Evolutionary conservation across 1,140 invertebrate species (phyloP).

Genomic region (Bombus confusus): DNA sequence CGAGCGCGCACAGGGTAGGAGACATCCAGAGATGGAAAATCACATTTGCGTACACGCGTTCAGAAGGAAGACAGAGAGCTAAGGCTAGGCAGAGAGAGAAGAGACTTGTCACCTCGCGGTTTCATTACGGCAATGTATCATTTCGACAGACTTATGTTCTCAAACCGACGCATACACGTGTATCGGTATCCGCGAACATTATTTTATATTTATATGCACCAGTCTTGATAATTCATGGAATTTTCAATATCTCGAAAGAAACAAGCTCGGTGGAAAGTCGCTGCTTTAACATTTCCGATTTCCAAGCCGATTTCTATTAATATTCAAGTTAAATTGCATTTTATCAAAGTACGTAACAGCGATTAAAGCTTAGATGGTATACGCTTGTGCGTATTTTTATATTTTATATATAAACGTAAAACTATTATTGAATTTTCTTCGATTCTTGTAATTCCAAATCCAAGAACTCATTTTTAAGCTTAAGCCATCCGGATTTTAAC

Average conservation of each 20-base stretch:
- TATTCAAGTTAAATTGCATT: neutral
- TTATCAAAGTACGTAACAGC: neutral
- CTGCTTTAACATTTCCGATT: neutral
- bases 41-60: constrained; percentile 10
- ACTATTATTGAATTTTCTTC: neutral
- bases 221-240: constrained; percentile 71
- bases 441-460: no score
- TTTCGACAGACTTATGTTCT: constrained; percentile 67
- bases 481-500: neutral
- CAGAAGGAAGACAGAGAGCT: neutral
- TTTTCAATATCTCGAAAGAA: constrained; percentile 3
- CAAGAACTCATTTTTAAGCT: no score
- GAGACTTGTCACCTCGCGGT: constrained; percentile 62
- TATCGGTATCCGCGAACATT: constrained; percentile 28
- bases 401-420: neutral
- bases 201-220: constrained; percentile 71
- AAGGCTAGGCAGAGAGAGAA: neutral
- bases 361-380: neutral
- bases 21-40: constrained; percentile 17
- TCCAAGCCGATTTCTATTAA: neutral
- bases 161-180: constrained; percentile 19
- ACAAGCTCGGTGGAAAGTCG: neutral
- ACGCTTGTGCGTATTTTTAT: neutral
- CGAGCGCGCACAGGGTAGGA: neutral
- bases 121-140: constrained; percentile 77